Conservation (phyloP, 1,140 invertebrate species). For the Bombus superbus region DNA sequence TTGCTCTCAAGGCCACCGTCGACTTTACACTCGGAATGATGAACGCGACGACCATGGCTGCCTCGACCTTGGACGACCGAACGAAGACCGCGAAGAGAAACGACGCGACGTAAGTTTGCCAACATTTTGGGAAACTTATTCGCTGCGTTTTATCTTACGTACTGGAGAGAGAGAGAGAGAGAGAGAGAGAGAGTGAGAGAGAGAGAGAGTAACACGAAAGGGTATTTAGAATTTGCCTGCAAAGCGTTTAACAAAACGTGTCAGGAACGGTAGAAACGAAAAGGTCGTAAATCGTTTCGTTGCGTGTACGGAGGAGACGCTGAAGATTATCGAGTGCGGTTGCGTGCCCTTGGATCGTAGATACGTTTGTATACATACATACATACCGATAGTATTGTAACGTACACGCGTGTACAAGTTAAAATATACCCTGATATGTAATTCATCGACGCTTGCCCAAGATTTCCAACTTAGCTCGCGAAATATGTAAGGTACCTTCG, state of each 20-base stretch:
- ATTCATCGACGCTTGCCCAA: conserved; percentile 60
- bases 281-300: conserved; percentile 4
- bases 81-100: conserved; percentile 47
- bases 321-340: conserved; percentile 22
- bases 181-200: not conserved
- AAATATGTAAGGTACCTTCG: not conserved
- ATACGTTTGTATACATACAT: not conserved
- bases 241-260: not conserved
- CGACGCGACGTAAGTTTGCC: conserved; percentile 52
- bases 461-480: not conserved
- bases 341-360: conserved; percentile 26
- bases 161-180: too few species aligned
- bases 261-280: not conserved
- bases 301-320: not conserved
- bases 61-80: conserved; percentile 70
- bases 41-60: conserved; percentile 66
- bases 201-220: not conserved
- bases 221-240: not conserved
- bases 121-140: not conserved
- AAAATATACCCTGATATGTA: not conserved
- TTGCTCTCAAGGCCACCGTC: conserved; percentile 77
- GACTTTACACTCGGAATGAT: conserved; percentile 72
- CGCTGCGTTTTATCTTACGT: conserved; percentile 1
- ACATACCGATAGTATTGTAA: not conserved
- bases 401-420: not conserved